A percentile compares a stretch with the other conserved stretches of the same genome.
phyloP scores from a whole-genome alignment of 1,140 invertebrate genomes.

The Leptinotarsa texana region DNA sequence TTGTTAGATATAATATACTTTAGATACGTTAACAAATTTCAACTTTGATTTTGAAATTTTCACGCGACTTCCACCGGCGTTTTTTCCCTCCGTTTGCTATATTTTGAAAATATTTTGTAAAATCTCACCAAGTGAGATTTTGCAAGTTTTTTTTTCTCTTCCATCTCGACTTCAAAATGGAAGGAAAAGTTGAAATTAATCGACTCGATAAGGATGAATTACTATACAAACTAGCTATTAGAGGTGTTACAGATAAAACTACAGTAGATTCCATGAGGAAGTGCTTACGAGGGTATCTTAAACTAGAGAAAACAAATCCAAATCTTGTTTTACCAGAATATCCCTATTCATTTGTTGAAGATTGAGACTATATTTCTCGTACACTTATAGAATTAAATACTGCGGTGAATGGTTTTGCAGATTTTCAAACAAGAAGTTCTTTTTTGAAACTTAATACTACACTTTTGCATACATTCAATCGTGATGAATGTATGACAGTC shows the following conservation, averaged over 20 bases:
- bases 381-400: not conserved
- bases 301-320: not conserved
- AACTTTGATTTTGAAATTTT: too few relatives aligned
- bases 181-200: too few relatives aligned
- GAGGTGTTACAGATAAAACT: not conserved
- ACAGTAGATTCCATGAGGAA: conserved; percentile 4
- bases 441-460: not conserved
- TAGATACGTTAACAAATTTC: too few relatives aligned
- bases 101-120: too few relatives aligned
- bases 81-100: too few relatives aligned
- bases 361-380: not conserved
- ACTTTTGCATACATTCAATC: not conserved
- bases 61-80: too few relatives aligned
- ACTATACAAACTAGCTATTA: not conserved
- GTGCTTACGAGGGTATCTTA: not conserved
- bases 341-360: not conserved
- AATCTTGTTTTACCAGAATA: not conserved
- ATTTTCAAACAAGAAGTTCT: not conserved
- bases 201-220: not conserved
- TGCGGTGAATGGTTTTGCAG: not conserved
- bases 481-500: not conserved
- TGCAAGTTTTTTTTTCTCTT: too few relatives aligned
- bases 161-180: too few relatives aligned
- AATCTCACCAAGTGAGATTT: too few relatives aligned
- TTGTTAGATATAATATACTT: too few relatives aligned